Percentiles rank a stretch among this genome's conserved stretches.
Evolutionary conservation across 2,113 vertebrate species (phyloP).

Genomic region (Sinocyclocheilus grahami): DNA sequence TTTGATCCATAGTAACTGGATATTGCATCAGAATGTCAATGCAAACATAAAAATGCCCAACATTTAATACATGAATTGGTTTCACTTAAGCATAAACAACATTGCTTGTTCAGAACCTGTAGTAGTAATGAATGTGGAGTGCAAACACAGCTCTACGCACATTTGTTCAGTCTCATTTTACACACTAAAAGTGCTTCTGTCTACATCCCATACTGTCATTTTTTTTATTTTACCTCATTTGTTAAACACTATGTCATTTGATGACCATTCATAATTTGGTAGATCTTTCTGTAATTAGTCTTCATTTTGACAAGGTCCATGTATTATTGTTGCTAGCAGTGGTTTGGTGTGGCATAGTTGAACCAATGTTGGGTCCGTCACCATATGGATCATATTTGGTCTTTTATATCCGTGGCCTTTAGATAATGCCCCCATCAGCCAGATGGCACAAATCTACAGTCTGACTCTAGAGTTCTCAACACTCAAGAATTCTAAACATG

Average conservation of each 20-base stretch:
- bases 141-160: neutral
- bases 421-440: neutral
- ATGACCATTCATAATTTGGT: slow-evolving; percentile 11
- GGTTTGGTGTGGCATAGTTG: slow-evolving; percentile 10
- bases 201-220: neutral
- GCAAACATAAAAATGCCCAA: slow-evolving; percentile 8
- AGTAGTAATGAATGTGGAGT: slow-evolving; percentile 3
- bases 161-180: slow-evolving; percentile 10
- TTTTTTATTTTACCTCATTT: slow-evolving; percentile 17
- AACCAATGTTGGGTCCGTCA: neutral
- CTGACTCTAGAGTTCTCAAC: neutral
- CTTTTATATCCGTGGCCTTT: slow-evolving; percentile 39
- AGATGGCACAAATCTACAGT: neutral
- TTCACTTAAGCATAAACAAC: neutral
- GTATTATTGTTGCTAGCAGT: neutral
- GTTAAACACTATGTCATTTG: slow-evolving; percentile 9
- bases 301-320: neutral
- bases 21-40: slow-evolving; percentile 24
- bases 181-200: neutral
- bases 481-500: neutral
- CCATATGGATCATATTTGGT: slow-evolving; percentile 13
- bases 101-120: slow-evolving; percentile 29
- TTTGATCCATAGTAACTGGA: slow-evolving; percentile 46
- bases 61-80: neutral
- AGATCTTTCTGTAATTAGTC: neutral